phyloP scores from a whole-genome alignment of 2,113 vertebrate species.

The Pavo muticus region DNA sequence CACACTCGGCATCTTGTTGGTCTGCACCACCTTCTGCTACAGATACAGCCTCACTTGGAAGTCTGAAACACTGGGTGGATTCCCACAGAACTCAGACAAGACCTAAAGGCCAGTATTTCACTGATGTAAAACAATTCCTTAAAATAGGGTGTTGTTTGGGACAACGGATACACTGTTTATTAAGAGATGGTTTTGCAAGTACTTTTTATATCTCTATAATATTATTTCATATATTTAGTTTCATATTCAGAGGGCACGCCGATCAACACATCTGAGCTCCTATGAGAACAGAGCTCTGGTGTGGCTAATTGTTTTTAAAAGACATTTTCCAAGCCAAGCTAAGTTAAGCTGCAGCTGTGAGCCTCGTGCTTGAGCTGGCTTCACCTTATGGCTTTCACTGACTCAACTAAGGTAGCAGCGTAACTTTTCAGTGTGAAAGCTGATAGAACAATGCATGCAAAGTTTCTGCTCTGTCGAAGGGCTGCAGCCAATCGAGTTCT shows the following conservation, averaged over 20 bases:
- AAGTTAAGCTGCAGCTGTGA: not conserved
- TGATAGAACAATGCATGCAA: not conserved
- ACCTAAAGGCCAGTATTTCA: not conserved
- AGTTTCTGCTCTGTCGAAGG: not conserved
- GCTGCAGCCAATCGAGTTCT: not conserved
- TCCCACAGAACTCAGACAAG: not conserved
- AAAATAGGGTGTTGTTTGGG: not conserved
- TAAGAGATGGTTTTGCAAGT: not conserved
- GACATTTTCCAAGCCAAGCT: not conserved
- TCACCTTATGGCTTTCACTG: not conserved
- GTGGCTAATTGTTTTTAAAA: not conserved
- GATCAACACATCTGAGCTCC: not conserved
- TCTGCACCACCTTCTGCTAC: constrained; percentile 42
- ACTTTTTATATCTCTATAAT: not conserved
- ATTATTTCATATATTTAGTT: not conserved
- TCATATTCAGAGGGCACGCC: not conserved
- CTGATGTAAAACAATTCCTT: not conserved
- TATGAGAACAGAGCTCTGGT: not conserved
- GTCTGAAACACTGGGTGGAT: not conserved
- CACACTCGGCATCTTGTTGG: not conserved
- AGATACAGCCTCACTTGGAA: not conserved
- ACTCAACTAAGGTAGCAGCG: not conserved
- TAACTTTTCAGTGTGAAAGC: not conserved
- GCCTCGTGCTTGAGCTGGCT: not conserved
- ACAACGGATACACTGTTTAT: not conserved